Conservation (phyloP, 2,797 vertebrate species). For the Sebastes ruberrimus region DNA sequence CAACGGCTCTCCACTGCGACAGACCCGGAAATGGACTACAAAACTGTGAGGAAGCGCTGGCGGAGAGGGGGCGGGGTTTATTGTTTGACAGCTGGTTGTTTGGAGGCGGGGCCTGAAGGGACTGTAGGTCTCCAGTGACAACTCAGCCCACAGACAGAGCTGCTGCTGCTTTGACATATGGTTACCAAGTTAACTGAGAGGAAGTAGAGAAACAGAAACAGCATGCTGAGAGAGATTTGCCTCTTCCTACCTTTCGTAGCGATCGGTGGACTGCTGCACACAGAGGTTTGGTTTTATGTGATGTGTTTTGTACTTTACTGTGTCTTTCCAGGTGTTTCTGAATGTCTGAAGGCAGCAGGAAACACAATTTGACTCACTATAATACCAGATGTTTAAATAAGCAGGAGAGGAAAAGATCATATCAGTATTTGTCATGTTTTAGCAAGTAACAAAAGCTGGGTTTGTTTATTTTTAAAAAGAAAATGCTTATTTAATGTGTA, state of each 20-base stretch:
- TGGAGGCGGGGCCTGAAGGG: constrained; percentile 54
- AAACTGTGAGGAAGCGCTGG: neutral
- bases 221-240: constrained; percentile 29
- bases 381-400: neutral
- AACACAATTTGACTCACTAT: neutral
- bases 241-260: constrained; percentile 23
- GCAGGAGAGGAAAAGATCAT: neutral
- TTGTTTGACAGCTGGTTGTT: constrained; percentile 35
- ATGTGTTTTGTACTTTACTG: neutral
- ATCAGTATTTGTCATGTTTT: neutral
- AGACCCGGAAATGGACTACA: constrained; percentile 60
- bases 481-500: neutral
- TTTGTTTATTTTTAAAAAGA: neutral
- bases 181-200: neutral
- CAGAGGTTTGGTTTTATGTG: constrained; percentile 37
- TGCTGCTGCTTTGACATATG: neutral
- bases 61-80: constrained; percentile 25
- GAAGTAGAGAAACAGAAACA: neutral
- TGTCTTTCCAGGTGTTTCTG: neutral
- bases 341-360: neutral
- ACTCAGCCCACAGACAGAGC: constrained; percentile 24
- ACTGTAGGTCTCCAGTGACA: constrained; percentile 33
- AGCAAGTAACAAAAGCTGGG: neutral
- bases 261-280: constrained; percentile 31
- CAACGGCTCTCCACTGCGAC: rapidly evolving